Evolutionary conservation across 1,140 invertebrate species (phyloP).

Genomic region (Rhyacophila brunnea): DNA sequence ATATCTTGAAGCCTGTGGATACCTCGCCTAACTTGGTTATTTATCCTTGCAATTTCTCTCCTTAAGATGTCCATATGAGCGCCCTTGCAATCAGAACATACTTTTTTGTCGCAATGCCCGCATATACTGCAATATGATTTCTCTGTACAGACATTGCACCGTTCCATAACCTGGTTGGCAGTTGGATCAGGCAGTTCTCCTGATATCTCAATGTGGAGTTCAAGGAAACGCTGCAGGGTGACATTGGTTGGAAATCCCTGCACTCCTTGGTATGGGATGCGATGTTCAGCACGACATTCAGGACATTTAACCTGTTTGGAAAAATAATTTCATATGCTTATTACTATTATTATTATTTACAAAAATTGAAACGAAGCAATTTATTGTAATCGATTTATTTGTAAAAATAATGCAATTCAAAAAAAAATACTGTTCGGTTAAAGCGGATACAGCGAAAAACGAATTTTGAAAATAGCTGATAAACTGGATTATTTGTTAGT

Average conservation of each 20-base stretch:
- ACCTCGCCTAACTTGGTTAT: constrained; percentile 86
- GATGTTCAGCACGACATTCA: constrained; percentile 96
- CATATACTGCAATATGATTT: constrained; percentile 88
- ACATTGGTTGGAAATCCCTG: constrained; percentile 96
- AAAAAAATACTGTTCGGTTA: too few relatives aligned
- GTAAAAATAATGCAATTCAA: not conserved
- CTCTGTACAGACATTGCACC: constrained; percentile 89
- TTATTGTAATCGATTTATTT: not conserved
- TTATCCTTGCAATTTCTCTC: constrained; percentile 90
- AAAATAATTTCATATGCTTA: not conserved
- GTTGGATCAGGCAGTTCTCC: constrained; percentile 87
- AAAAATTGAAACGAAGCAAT: not conserved
- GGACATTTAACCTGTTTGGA: constrained; percentile 88
- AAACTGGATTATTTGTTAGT: too few relatives aligned
- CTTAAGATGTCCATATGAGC: constrained; percentile 94
- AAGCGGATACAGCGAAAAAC: too few relatives aligned
- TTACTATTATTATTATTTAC: too few relatives aligned
- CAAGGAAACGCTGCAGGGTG: constrained; percentile 91
- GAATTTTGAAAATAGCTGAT: too few relatives aligned
- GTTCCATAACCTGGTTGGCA: constrained; percentile 77
- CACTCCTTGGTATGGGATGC: constrained; percentile 94
- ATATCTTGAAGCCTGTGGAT: constrained; percentile 84
- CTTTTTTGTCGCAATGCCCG: constrained; percentile 93
- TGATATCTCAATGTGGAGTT: constrained; percentile 92
- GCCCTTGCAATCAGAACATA: constrained; percentile 86